Conservation (phyloP, 2,797 vertebrate species). For the Loriculus beryllinus region DNA sequence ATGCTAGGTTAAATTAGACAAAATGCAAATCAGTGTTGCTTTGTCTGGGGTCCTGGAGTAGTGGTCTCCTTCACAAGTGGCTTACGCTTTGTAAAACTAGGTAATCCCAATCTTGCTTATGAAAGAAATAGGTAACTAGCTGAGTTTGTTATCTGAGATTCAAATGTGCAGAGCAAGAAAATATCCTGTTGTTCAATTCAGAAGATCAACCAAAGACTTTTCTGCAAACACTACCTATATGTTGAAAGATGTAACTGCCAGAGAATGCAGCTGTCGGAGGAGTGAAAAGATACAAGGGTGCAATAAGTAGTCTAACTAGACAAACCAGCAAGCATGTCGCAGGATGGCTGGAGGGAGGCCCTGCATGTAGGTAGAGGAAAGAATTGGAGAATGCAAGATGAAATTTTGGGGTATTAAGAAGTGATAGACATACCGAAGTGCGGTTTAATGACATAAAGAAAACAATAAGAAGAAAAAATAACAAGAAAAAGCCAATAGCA, state of each 20-base stretch:
- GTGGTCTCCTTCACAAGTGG: background rate
- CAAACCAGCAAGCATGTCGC: accelerated
- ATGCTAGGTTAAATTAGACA: background rate
- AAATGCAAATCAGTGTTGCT: background rate
- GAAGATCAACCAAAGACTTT: background rate
- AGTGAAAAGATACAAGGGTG: background rate
- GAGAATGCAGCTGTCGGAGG: background rate
- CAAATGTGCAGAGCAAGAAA: background rate
- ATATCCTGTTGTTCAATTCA: background rate
- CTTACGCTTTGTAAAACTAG: background rate
- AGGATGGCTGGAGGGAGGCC: background rate
- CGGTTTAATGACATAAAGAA: background rate
- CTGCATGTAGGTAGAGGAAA: accelerated
- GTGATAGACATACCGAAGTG: background rate
- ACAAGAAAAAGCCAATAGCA: accelerated
- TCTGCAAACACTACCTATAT: accelerated
- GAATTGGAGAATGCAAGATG: background rate
- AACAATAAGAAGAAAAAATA: background rate
- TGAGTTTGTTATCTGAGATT: background rate
- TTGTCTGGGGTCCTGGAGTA: background rate
- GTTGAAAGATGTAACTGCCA: accelerated
- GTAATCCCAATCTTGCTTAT: background rate
- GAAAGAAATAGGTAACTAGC: background rate
- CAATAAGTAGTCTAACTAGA: background rate
- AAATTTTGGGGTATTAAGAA: background rate